These are phyloP conservation scores for Scaptomyza parva DNA, from an alignment of 2,888 invertebrate genomes.

Conservation along the genomic window DNA sequence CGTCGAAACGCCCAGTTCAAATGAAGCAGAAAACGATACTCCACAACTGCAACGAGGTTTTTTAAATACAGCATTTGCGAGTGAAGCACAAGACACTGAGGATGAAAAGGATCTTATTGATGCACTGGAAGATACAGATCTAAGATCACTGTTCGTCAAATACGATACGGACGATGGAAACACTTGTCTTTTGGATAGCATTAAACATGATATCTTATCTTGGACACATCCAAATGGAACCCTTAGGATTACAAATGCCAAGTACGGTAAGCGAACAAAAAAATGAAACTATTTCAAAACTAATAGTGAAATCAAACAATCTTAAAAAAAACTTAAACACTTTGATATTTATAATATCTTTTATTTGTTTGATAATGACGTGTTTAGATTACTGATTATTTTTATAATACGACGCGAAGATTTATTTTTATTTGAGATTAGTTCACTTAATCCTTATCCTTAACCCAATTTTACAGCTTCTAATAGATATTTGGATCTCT, in stretches of 20 bases:
- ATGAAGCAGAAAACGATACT: background rate
- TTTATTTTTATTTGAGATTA: constrained; percentile 1
- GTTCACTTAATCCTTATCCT: background rate
- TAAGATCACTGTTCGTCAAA: constrained; percentile 56
- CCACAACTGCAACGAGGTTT: background rate
- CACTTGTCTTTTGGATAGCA: constrained; percentile 72
- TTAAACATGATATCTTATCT: constrained; percentile 72
- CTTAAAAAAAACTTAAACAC: too few species aligned
- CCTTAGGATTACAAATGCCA: constrained; percentile 36
- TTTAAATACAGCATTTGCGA: constrained; percentile 4
- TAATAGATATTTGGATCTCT: constrained; percentile 71
- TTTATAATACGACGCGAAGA: background rate
- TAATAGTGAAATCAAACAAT: background rate
- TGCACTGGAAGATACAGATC: constrained; percentile 29
- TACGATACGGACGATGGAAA: constrained; percentile 58
- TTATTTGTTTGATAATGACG: background rate
- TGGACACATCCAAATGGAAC: constrained; percentile 81
- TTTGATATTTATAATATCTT: background rate
- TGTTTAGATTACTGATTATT: background rate
- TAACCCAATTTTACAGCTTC: constrained; percentile 18
- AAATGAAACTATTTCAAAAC: background rate
- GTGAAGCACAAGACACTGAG: constrained; percentile 6
- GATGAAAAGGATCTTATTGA: constrained; percentile 17
- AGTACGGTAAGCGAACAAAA: constrained; percentile 42
- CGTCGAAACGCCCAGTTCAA: background rate